Evolutionary conservation across 2,113 vertebrate species (phyloP).

Genomic region (Indicator maculatus): DNA sequence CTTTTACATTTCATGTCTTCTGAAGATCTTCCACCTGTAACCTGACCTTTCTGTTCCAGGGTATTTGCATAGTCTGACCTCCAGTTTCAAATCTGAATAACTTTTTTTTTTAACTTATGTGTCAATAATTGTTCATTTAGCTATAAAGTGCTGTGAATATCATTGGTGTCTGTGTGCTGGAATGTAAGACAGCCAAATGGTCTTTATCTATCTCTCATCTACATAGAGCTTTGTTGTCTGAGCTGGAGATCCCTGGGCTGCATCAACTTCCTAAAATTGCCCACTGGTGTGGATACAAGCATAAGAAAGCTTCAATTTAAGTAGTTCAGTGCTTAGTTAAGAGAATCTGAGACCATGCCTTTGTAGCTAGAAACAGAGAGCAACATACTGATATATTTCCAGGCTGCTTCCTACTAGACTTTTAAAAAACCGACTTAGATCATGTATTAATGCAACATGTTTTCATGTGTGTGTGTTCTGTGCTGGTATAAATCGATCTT

Average conservation of each 20-base stretch:
- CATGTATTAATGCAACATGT: background rate
- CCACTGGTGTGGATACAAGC: background rate
- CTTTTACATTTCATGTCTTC: background rate
- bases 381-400: background rate
- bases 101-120: background rate
- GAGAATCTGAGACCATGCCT: background rate
- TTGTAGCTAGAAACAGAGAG: background rate
- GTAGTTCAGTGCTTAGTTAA: background rate
- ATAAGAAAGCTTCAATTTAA: background rate
- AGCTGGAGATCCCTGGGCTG: background rate
- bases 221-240: background rate
- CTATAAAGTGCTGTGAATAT: background rate
- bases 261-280: background rate
- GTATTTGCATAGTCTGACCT: background rate
- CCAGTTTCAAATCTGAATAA: background rate
- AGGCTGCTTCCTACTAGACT: background rate
- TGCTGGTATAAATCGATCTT: background rate
- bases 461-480: background rate
- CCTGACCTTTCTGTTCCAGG: background rate
- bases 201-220: background rate
- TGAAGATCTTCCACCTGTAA: background rate
- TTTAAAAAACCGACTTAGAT: background rate
- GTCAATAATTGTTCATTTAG: background rate
- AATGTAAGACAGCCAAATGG: background rate
- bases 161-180: background rate